Evolutionary conservation across 1,140 invertebrate genomes (phyloP), one percentile per base, ranked within the genome.

Genomic region (Drosophila nannoptera): DNA sequence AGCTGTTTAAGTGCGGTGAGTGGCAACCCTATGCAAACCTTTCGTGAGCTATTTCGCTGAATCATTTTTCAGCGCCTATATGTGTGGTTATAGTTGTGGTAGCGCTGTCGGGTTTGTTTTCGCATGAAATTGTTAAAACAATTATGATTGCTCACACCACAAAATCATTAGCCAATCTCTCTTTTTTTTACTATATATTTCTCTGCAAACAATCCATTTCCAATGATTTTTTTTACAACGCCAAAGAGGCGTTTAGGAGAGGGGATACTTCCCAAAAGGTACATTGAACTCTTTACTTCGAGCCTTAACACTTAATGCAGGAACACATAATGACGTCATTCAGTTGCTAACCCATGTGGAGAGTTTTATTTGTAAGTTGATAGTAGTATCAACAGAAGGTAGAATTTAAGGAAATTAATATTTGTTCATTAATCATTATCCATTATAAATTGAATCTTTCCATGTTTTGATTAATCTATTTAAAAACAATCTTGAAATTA

Each of bases 201-300:
- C 42, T 4, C 36, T 9, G 46, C 14, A 22, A n/a, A 7, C 22
- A 33, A 49, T 38, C 22, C 3, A 22, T 3, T 22, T 22, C 22
- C 22, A 22, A 22, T 22, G 22, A 22, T 22, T 22, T 22, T 22
- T 22, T 22, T 22, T 22, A 22, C 22, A 22, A 22, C 22, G 22
- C 22, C 22, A 22, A 22, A 22, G 22, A 22, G 22, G 3, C 22
- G 22, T 22, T 22, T 22, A 22, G 22, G 22, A 3, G 22, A 22
- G 22, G 3, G 22, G 22, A 22, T 22, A 22, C 22, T 22, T 22
- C 22, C 22, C 22, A 22, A 22, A 60, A 63, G 48, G 77, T 61
- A 36, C 81, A 72, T 66, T 86, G 81, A 81, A 86, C 77, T 77
- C 77, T 71, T 86, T 58, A 80, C 59, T 64, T n/a, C 36, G 16